phyloP scores from a whole-genome alignment of 2,113 vertebrate species.

The Macroglossus sobrinus region DNA sequence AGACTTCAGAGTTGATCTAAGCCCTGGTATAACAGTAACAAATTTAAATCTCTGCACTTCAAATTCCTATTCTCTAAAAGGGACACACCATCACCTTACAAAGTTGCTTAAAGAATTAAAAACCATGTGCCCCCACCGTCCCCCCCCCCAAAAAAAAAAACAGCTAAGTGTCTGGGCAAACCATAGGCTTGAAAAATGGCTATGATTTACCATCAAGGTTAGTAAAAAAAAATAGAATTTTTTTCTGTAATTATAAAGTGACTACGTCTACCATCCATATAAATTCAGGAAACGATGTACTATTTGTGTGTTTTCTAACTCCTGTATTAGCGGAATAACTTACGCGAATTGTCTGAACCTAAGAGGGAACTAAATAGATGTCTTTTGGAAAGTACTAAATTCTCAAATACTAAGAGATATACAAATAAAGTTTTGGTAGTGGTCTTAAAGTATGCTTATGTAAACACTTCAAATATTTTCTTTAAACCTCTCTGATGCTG shows the following conservation, averaged over 20 bases:
- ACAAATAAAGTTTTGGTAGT: background rate
- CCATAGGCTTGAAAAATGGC: background rate
- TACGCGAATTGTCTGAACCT: background rate
- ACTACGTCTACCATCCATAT: background rate
- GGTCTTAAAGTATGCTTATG: background rate
- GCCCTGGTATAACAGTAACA: background rate
- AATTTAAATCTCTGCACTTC: background rate
- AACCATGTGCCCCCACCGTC: background rate
- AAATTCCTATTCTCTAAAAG: background rate
- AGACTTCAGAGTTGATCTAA: background rate
- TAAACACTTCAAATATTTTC: constrained; percentile 28
- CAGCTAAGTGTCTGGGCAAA: background rate
- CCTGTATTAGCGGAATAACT: background rate
- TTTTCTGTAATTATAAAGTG: background rate
- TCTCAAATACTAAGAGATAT: background rate
- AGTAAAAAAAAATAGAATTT: background rate
- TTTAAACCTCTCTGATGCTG: background rate
- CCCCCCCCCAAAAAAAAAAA: background rate
- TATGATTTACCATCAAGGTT: background rate
- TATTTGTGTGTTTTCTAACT: background rate
- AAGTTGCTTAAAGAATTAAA: background rate
- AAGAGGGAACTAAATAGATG: background rate
- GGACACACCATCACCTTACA: background rate
- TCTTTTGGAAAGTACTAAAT: background rate
- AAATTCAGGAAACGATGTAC: constrained; percentile 19